Conservation (phyloP, 2,113 vertebrate genomes). For the Dendrocopos noguchii region DNA sequence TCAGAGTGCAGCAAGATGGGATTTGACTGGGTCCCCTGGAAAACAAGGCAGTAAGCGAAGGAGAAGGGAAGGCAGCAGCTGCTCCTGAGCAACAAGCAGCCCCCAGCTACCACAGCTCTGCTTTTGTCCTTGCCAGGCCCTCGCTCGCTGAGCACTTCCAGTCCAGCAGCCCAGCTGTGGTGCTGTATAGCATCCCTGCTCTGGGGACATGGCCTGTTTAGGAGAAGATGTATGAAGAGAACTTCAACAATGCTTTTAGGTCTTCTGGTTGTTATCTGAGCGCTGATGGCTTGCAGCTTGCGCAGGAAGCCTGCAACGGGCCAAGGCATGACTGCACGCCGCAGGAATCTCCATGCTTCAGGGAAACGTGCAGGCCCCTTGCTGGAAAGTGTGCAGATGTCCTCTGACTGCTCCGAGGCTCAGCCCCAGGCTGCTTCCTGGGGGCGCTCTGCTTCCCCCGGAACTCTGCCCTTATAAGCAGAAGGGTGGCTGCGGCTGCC, state of each 20-base stretch:
- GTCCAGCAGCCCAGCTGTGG: conserved; percentile 52
- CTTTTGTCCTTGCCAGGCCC: conserved; percentile 8
- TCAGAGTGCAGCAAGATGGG: not conserved
- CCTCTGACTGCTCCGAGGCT: conserved; percentile 69
- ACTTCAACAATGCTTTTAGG: conserved; percentile 44
- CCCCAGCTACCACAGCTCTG: not conserved
- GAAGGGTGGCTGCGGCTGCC: conserved; percentile 27
- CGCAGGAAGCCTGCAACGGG: conserved; percentile 50
- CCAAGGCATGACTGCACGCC: conserved; percentile 71
- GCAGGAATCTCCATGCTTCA: conserved; percentile 57
- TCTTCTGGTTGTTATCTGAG: conserved; percentile 50
- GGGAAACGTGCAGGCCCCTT: conserved; percentile 54
- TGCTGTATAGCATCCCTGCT: not conserved
- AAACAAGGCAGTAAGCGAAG: conserved; percentile 8
- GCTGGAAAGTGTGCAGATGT: conserved; percentile 72
- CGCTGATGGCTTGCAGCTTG: conserved; percentile 77
- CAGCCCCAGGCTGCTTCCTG: not conserved
- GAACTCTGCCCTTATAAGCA: conserved; percentile 75
- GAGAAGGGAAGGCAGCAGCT: conserved; percentile 49
- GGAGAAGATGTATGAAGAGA: conserved; percentile 25
- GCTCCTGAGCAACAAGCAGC: conserved; percentile 7
- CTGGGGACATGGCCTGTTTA: not conserved
- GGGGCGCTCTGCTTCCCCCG: conserved; percentile 24
- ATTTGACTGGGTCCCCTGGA: conserved; percentile 10
- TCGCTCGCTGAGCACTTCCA: not conserved